phyloP scores from a whole-genome alignment of 2,797 vertebrate species.

The Helostoma temminkii region DNA sequence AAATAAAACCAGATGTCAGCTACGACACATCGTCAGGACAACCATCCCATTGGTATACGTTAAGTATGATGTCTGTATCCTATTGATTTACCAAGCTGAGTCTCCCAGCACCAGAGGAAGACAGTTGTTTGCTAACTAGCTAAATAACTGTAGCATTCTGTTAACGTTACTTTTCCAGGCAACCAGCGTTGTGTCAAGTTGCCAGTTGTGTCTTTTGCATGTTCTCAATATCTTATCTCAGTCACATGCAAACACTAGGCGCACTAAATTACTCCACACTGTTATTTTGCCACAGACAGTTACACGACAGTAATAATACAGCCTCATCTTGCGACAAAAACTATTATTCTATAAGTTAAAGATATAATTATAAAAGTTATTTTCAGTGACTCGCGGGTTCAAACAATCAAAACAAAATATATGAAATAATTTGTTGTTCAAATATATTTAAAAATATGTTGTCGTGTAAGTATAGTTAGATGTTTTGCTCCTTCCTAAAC shows the following conservation, averaged over 20 bases:
- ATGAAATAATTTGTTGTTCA: too few relatives aligned
- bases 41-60: not conserved
- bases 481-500: too few relatives aligned
- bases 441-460: too few relatives aligned
- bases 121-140: conserved; percentile 29
- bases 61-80: not conserved
- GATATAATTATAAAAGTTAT: too few relatives aligned
- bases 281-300: not conserved
- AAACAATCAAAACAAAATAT: not conserved
- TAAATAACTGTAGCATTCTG: not conserved
- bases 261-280: not conserved
- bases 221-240: not conserved
- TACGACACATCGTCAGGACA: not conserved
- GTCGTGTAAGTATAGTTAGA: too few relatives aligned
- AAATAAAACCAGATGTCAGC: not conserved
- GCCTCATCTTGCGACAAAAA: not conserved
- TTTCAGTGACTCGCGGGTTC: not conserved
- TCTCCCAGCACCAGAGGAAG: not conserved
- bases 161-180: not conserved
- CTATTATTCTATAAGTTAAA: not conserved
- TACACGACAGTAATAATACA: not conserved
- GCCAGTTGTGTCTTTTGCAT: conserved; percentile 36
- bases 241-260: not conserved
- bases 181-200: conserved; percentile 8
- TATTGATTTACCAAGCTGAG: not conserved